Conservation (phyloP, 2,113 vertebrate species). For the Ranitomeya variabilis region DNA sequence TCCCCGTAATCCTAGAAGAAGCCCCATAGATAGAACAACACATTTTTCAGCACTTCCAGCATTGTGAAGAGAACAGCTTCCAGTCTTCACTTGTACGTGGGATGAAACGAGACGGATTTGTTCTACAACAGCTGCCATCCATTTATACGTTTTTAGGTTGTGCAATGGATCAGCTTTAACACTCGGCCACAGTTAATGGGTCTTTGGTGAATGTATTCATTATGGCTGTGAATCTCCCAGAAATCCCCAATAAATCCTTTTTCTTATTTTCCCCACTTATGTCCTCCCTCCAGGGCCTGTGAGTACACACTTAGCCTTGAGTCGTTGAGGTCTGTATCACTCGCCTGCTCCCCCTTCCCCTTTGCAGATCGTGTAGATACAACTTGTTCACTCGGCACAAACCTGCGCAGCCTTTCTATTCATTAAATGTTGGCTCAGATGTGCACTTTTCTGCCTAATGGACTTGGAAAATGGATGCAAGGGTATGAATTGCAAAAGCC, state of each 20-base stretch:
- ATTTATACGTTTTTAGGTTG: conserved; percentile 55
- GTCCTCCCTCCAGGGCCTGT: neutral
- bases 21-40: neutral
- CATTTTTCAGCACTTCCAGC: neutral
- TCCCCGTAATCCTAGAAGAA: neutral
- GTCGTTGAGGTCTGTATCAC: neutral
- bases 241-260: neutral
- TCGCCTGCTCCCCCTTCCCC: neutral
- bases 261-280: conserved; percentile 8
- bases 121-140: conserved; percentile 24
- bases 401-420: conserved; percentile 11
- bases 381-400: conserved; percentile 3
- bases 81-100: conserved; percentile 10
- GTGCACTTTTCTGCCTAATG: conserved; percentile 31
- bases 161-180: conserved; percentile 49
- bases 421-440: conserved; percentile 50
- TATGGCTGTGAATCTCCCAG: conserved; percentile 2
- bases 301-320: neutral
- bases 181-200: conserved; percentile 1
- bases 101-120: conserved; percentile 8
- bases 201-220: neutral
- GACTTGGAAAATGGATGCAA: conserved; percentile 17
- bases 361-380: neutral
- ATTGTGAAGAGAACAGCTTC: neutral
- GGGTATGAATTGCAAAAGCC: conserved; percentile 32